Evolutionary conservation across 2,797 vertebrate species (phyloP), one percentile per base, ranked within the genome.

Genomic region (Myotis vivesi): DNA sequence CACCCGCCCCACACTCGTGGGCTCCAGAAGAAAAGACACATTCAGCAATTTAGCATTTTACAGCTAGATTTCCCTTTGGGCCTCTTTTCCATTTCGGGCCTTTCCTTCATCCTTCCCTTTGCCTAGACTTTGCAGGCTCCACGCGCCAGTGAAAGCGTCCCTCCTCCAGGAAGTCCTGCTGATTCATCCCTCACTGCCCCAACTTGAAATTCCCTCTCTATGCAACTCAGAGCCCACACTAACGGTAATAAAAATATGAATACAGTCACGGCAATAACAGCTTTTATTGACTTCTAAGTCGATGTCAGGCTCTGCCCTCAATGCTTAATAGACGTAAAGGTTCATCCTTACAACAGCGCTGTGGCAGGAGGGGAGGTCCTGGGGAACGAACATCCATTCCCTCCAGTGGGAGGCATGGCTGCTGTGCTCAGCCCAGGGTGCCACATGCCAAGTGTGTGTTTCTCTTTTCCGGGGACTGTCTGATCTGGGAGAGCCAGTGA

Each of bases 381-480:
- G 22, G 30, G 53, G 5, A 49, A 2, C 10, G n/a, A 30, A 22
- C 0, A 20, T 11, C 23, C 4, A 0, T 23, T 33, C 22, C 3
- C 38, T 33, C 33, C 10, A 0, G 20, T 0, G 28, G 69, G 46
- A 71, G 66, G 38, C 3, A 0, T 0, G 9, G 20, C 55, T 66
- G 25, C 19, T 8, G 1, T 53, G 59, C 41, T 71, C 15, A 36
- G 82, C 64, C 36, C n/a, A 11, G 28, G 36, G 20, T 12, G 44
- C 38, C 22, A 25, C 17, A 3, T 8, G 17, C 66, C 19, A 23
- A 28, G 23, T 5, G 7, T 5, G 28, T 22, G 9, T 59, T 66
- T 87, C 15, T 64, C 80, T 75, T 30, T 76, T 57, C 33, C 38
- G 23, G 28, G 22, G 16, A 41, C 28, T 30, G 1, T 22, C n/a